Conservation (phyloP, 2,113 vertebrate genomes). For the Dicentrarchus labrax region DNA sequence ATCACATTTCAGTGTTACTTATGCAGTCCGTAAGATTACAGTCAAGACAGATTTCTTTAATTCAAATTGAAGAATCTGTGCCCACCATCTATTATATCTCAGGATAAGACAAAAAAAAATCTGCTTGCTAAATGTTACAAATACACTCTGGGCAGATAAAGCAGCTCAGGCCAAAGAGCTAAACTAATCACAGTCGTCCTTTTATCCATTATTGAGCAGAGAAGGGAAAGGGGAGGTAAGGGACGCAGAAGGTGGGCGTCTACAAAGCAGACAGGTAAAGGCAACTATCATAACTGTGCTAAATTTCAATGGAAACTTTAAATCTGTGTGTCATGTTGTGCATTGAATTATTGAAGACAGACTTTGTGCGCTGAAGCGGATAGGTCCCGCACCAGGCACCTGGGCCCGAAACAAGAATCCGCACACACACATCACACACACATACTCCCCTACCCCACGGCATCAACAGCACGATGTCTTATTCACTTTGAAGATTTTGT, state of each 20-base stretch:
- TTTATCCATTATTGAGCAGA: constrained; percentile 52
- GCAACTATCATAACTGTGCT: constrained; percentile 40
- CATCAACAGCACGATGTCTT: constrained; percentile 59
- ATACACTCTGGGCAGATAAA: neutral
- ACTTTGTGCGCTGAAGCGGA: constrained; percentile 31
- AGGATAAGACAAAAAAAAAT: neutral
- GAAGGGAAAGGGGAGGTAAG: neutral
- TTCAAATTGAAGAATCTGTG: constrained; percentile 18
- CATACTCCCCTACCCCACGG: constrained; percentile 30
- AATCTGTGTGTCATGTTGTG: constrained; percentile 57
- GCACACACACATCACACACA: constrained; percentile 1
- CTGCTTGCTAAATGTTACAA: constrained; percentile 26
- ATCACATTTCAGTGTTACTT: constrained; percentile 32
- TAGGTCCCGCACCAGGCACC: constrained; percentile 7
- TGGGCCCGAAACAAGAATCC: neutral
- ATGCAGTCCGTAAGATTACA: constrained; percentile 31
- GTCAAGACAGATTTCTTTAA: constrained; percentile 28
- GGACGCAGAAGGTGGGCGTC: neutral
- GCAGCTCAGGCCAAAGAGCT: constrained; percentile 6
- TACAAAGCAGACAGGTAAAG: constrained; percentile 38
- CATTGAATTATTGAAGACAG: constrained; percentile 61
- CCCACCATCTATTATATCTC: constrained; percentile 7
- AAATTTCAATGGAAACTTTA: constrained; percentile 51
- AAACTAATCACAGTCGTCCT: constrained; percentile 34
- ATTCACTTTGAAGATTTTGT: constrained; percentile 42